Evolutionary conservation across 2,888 invertebrate species (phyloP).

Genomic region (Empis stercorea): DNA sequence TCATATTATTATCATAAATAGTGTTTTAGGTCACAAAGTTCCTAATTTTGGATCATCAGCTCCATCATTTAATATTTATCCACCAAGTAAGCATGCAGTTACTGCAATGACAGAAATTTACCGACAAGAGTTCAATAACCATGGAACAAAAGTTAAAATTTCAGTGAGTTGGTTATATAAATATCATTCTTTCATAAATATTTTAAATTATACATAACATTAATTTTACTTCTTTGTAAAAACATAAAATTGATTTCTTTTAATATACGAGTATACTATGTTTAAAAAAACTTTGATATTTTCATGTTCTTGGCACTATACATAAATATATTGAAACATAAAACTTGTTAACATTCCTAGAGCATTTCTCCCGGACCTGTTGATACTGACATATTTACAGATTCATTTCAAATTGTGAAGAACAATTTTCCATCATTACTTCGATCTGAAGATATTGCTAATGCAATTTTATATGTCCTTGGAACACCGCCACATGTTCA

Average conservation of each 20-base stretch:
- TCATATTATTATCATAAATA: constrained; percentile 39
- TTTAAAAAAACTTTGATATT: no score
- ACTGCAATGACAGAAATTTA: constrained; percentile 30
- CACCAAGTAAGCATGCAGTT: constrained; percentile 29
- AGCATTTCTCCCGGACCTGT: constrained; percentile 26
- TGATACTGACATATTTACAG: constrained; percentile 20
- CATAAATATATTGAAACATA: no score
- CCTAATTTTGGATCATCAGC: constrained; percentile 13
- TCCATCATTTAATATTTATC: constrained; percentile 24
- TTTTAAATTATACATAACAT: no score
- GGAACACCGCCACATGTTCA: constrained; percentile 9
- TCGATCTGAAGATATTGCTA: constrained; percentile 4
- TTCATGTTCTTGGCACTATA: no score
- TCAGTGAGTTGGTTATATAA: constrained; percentile 9
- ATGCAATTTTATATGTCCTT: constrained; percentile 4
- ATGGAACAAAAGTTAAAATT: constrained; percentile 23
- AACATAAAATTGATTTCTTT: no score
- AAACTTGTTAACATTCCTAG: constrained; percentile 9
- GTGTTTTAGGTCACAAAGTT: constrained; percentile 24
- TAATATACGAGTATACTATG: no score
- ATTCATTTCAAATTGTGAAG: constrained; percentile 20
- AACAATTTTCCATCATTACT: neutral
- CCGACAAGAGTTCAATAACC: constrained; percentile 27
- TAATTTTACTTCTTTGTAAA: no score
- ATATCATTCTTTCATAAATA: no score